phyloP scores from a whole-genome alignment of 2,113 vertebrate genomes.

The Puma concolor region DNA sequence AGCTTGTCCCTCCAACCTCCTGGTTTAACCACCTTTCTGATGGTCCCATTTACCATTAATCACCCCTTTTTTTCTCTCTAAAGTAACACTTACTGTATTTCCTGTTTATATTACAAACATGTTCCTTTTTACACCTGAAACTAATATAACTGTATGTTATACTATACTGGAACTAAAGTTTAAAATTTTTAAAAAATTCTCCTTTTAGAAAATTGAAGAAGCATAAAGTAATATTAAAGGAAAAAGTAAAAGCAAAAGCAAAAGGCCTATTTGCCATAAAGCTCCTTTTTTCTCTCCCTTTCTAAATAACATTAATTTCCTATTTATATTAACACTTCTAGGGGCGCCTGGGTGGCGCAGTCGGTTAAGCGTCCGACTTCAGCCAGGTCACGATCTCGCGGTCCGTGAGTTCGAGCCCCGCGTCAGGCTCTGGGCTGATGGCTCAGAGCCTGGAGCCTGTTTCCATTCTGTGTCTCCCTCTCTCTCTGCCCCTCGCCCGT shows the following conservation, averaged over 20 bases:
- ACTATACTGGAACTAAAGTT: neutral
- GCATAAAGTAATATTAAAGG: neutral
- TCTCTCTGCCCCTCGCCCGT: no score
- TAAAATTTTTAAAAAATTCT: neutral
- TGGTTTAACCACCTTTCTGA: neutral
- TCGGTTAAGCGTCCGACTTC: no score
- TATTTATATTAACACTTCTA: slow-evolving; percentile 14
- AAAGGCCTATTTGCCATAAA: neutral
- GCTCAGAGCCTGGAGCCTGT: no score
- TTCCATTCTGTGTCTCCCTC: no score
- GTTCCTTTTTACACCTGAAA: neutral
- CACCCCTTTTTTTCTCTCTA: neutral
- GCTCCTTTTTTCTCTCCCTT: neutral
- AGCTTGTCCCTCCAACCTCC: neutral
- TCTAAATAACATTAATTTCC: neutral
- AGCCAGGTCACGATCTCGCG: no score
- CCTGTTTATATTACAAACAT: neutral
- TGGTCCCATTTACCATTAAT: neutral
- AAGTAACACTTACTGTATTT: neutral
- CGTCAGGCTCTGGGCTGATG: no score
- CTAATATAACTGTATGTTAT: neutral
- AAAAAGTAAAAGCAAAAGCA: neutral
- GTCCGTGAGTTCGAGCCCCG: no score
- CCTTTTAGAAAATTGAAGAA: slow-evolving; percentile 49
- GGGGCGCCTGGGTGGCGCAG: no score